Base-by-base conservation (phyloP, 2,888 invertebrate species). In the Conchocele bisecta region DNA sequence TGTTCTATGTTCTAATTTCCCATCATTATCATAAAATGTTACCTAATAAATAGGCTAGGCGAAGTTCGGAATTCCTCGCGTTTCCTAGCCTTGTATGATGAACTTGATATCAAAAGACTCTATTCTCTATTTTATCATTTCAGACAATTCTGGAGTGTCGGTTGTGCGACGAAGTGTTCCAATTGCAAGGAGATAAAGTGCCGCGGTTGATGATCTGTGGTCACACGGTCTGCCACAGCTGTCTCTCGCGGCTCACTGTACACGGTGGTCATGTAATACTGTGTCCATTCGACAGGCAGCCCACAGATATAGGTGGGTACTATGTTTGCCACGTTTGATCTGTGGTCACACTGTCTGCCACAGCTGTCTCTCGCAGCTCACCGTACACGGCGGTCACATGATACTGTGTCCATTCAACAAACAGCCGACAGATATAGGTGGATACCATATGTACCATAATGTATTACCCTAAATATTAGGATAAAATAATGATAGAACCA, bases 211-310 rank as follows among this genome's bases (percentile, higher is more conserved):
- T 89, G 33, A 83, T 86, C 42, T 89, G 89, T 82, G 89, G 89
- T 15, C 89, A 93, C 82, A 93, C 93, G 0, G 92, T 93, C 7
- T 93, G 93, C 83, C 93, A 93, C 72, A 92, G 93, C 0, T 93
- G 93, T 84, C 86, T 93, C 22, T 85, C 92, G 39, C 88, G 92
- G 20, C 89, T 93, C 2, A 92, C 92, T 2, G 86, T 91, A 13
- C 88, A 89, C 82, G 91, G 91, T 26, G 84, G 87, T 53, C n/a
- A n/a, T n/a, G 83, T 90, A 3, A 88, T 93, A 20, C 88, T 92
- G 1, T 93, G 93, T 84, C 93, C 93, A 0, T 93, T 93, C 81
- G 93, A 93, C 79, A 86, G 93, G 53, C 93, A 93, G 75, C 92
- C 93, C 0, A 93, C 93, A 2, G 91, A 92, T 29, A 89, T 93